Percentiles rank a stretch among this genome's conserved stretches.
Evolutionary conservation across 2,888 invertebrate genomes (phyloP).

Genomic region (Polyploca ridens): DNA sequence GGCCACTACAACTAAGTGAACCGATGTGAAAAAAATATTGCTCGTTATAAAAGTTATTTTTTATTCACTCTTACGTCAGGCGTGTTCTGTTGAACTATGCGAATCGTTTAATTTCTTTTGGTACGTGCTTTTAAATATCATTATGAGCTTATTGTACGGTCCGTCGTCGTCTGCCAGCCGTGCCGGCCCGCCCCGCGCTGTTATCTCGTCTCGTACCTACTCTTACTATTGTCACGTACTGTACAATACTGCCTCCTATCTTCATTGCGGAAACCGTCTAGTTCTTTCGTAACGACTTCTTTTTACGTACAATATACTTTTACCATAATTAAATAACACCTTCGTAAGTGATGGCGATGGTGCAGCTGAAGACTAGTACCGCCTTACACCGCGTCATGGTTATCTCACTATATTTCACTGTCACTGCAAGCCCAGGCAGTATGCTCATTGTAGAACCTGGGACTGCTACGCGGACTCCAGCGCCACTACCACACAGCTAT

Average conservation of each 20-base stretch:
- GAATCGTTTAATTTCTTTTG: constrained; percentile 19
- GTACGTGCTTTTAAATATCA: constrained; percentile 21
- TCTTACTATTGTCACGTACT: not conserved
- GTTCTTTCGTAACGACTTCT: not conserved
- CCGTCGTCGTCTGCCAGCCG: not conserved
- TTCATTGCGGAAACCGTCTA: not conserved
- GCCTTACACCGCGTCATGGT: no score
- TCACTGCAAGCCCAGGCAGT: no score
- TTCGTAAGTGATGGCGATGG: not conserved
- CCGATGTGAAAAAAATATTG: not conserved
- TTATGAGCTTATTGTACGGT: constrained; percentile 22
- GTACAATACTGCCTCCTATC: not conserved
- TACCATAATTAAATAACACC: no score
- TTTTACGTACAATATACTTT: no score
- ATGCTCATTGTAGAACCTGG: no score
- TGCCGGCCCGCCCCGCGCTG: not conserved
- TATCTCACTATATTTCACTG: no score
- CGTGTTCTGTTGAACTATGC: constrained; percentile 13
- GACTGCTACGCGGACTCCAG: no score
- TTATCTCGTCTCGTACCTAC: not conserved
- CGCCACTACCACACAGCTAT: no score
- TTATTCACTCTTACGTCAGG: constrained; percentile 3
- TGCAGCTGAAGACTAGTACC: no score
- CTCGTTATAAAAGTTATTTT: not conserved
- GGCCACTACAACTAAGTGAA: not conserved